Conservation (phyloP, 2,113 vertebrate species). For the Apeltes quadracus region DNA sequence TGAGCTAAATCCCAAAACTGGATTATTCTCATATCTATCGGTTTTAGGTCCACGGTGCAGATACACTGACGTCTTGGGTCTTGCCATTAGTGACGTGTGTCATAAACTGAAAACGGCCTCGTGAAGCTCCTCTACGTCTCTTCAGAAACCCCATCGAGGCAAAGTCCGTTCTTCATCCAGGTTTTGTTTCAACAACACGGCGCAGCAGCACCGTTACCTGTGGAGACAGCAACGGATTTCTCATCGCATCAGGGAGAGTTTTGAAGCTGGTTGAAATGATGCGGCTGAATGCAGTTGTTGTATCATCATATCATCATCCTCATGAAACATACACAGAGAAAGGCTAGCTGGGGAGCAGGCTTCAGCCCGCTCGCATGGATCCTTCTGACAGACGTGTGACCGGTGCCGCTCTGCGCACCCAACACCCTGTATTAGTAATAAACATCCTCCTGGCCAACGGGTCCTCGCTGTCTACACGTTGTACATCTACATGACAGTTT, state of each 20-base stretch:
- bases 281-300: conserved; percentile 41
- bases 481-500: background rate
- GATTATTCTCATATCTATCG: too few species aligned
- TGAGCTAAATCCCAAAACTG: too few species aligned
- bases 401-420: background rate
- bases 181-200: background rate
- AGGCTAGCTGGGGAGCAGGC: conserved; percentile 21
- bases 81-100: background rate
- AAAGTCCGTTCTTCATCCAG: background rate
- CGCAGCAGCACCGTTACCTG: background rate
- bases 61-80: too few species aligned
- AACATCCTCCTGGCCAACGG: background rate
- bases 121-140: too few species aligned
- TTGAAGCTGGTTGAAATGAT: conserved; percentile 45
- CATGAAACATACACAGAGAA: conserved; percentile 53
- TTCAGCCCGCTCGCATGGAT: conserved; percentile 12
- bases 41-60: too few species aligned
- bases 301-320: conserved; percentile 65
- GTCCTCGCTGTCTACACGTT: background rate
- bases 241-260: conserved; percentile 43
- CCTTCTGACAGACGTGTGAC: conserved; percentile 38
- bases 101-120: too few species aligned
- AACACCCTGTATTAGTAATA: conserved; percentile 22
- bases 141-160: too few species aligned
- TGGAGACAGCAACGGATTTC: conserved; percentile 55